Percentiles rank a stretch among this genome's conserved stretches.
Conservation (phyloP, 2,113 vertebrate genomes). For the Cavia aperea region DNA sequence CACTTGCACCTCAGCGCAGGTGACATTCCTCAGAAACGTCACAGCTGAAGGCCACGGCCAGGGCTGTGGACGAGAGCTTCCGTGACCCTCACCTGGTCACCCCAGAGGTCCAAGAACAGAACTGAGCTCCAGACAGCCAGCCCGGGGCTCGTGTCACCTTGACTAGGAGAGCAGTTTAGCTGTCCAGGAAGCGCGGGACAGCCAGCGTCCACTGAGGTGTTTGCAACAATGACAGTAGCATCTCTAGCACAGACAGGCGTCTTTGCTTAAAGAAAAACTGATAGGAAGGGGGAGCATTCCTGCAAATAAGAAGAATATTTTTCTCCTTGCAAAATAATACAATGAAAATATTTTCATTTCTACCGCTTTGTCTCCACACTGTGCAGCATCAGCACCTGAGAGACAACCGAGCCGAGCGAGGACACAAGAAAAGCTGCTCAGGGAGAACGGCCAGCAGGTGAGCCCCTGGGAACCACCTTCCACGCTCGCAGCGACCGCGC, state of each 20-base stretch:
- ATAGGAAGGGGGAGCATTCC: background rate
- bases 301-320: background rate
- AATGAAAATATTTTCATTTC: constrained; percentile 47
- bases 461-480: constrained; percentile 11
- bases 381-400: constrained; percentile 82
- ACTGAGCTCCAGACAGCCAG: background rate
- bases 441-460: constrained; percentile 95
- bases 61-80: background rate
- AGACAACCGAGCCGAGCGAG: constrained; percentile 88
- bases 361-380: constrained; percentile 51
- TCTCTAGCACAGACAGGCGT: background rate
- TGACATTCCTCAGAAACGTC: background rate
- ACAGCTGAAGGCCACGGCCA: background rate
- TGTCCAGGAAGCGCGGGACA: no score
- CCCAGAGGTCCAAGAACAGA: background rate
- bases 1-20: background rate
- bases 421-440: constrained; percentile 90
- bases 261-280: background rate
- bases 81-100: background rate
- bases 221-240: rapidly evolving
- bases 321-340: background rate
- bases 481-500: background rate
- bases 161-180: no score
- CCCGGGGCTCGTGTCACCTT: background rate
- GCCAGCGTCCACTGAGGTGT: background rate